Conservation (phyloP, 1,140 invertebrate species). For the Camponotus floridanus region DNA sequence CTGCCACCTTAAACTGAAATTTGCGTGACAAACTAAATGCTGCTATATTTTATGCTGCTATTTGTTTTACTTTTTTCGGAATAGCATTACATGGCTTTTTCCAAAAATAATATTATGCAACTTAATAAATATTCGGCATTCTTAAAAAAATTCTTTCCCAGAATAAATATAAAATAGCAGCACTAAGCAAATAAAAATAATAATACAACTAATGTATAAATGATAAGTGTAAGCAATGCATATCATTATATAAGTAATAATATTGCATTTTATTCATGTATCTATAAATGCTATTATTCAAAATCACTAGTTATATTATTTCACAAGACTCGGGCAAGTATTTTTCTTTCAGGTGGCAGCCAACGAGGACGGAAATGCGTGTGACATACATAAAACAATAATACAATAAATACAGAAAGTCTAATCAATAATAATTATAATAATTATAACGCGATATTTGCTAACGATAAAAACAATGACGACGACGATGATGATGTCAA, state of each 20-base stretch:
- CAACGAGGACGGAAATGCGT: conserved; percentile 25
- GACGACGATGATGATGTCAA: background rate
- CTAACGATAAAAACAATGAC: background rate
- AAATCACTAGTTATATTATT: conserved; percentile 16
- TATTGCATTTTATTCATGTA: conserved; percentile 2
- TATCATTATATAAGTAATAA: conserved; percentile 36
- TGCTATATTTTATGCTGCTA: no score
- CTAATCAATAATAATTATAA: conserved; percentile 8
- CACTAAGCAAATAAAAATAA: conserved; percentile 24
- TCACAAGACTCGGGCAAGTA: background rate
- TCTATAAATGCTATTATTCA: conserved; percentile 29
- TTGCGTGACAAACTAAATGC: conserved; percentile 14
- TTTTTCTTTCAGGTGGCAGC: conserved; percentile 46
- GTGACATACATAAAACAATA: conserved; percentile 33
- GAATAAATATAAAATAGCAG: conserved; percentile 4
- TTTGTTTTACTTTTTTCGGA: background rate
- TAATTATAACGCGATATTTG: conserved; percentile 7
- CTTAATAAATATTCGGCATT: conserved; percentile 10
- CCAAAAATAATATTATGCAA: background rate
- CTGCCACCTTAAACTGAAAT: conserved; percentile 56
- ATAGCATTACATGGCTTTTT: background rate
- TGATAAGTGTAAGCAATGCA: conserved; percentile 20
- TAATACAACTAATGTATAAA: conserved; percentile 4
- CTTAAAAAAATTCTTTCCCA: background rate
- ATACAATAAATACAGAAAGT: conserved; percentile 36